phyloP scores from a whole-genome alignment of 2,797 vertebrate species.

The Alauda arvensis region DNA sequence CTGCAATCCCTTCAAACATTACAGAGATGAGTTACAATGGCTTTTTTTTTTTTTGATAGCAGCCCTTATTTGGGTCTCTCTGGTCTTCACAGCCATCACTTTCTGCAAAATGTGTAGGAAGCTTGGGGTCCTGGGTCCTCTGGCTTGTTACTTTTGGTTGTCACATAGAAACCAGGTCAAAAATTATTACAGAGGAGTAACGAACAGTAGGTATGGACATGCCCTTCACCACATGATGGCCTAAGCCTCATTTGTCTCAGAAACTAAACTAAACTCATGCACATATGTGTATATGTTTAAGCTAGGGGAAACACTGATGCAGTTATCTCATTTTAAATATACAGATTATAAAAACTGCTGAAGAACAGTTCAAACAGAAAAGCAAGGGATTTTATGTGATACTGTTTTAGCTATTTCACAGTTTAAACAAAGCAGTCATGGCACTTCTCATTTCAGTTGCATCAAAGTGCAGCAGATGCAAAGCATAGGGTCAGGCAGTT shows the following conservation, averaged over 20 bases:
- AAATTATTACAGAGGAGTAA: neutral
- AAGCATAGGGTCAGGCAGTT: neutral
- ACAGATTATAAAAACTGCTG: neutral
- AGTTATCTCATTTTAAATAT: slow-evolving; percentile 20
- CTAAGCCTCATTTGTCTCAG: neutral
- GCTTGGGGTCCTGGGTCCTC: neutral
- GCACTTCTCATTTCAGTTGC: neutral
- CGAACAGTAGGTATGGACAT: neutral
- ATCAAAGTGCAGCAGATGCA: neutral
- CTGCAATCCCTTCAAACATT: neutral
- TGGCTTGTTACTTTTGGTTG: neutral
- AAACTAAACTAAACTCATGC: neutral
- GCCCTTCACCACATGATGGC: neutral
- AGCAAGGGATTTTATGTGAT: neutral
- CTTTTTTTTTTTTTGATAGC: neutral
- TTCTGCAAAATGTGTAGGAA: neutral
- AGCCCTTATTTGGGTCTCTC: neutral
- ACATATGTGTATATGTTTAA: neutral
- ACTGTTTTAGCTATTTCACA: neutral
- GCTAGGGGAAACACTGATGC: neutral
- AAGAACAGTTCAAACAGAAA: neutral
- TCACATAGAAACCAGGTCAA: neutral
- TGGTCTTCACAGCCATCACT: neutral
- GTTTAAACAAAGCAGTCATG: neutral
- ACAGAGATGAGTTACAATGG: neutral